Evolutionary conservation across 2,797 vertebrate species (phyloP).

Genomic region (Molossus molossus): DNA sequence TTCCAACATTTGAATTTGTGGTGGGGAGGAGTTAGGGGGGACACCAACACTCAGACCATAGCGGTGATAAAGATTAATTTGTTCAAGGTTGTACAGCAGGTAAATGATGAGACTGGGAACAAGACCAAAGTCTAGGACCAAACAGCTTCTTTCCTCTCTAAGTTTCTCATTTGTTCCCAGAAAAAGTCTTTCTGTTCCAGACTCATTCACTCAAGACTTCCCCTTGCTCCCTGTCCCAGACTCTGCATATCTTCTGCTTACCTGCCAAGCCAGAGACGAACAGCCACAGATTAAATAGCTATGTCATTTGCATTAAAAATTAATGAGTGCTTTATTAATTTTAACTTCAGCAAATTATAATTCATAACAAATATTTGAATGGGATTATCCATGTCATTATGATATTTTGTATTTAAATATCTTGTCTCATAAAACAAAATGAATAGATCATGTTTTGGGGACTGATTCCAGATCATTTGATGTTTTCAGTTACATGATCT

Average conservation of each 20-base stretch:
- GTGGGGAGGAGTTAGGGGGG: too few species aligned
- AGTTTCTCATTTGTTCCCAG: background rate
- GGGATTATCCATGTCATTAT: slow-evolving; percentile 24
- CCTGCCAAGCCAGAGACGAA: background rate
- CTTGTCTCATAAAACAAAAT: slow-evolving; percentile 58
- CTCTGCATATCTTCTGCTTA: background rate
- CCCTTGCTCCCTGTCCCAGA: background rate
- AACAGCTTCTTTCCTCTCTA: background rate
- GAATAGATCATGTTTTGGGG: background rate
- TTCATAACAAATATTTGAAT: slow-evolving; percentile 43
- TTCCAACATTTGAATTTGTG: slow-evolving; percentile 28
- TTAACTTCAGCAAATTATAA: slow-evolving; percentile 41
- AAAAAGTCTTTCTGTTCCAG: background rate
- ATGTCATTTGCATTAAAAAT: slow-evolving; percentile 4
- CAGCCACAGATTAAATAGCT: background rate
- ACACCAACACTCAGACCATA: background rate
- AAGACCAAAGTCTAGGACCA: background rate
- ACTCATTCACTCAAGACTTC: background rate
- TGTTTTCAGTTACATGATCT: slow-evolving; percentile 21
- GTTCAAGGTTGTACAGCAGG: background rate
- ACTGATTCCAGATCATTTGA: slow-evolving; percentile 36
- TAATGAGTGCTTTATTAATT: slow-evolving; percentile 17
- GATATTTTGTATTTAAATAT: slow-evolving; percentile 50
- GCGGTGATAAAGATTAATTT: background rate
- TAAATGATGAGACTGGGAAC: background rate